phyloP scores from a whole-genome alignment of 2,113 vertebrate species.

The Trogon surrucura region DNA sequence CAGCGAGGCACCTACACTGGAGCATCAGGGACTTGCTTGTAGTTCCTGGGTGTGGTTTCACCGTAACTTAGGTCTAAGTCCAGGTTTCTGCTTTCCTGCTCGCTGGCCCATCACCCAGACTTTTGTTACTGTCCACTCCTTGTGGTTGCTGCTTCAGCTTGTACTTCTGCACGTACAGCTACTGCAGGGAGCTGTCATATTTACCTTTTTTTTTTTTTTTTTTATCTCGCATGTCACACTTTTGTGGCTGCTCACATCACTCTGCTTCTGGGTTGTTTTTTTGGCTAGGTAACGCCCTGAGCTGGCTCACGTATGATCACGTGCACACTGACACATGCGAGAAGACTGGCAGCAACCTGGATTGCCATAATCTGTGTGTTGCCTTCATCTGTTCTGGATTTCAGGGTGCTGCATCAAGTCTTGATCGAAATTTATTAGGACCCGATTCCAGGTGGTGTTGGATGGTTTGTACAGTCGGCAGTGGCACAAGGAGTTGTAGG shows the following conservation, averaged over 20 bases:
- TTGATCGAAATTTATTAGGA: background rate
- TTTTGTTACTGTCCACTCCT: background rate
- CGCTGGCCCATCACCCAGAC: rapidly evolving
- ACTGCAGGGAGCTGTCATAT: background rate
- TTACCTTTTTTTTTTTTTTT: background rate
- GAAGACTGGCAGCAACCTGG: background rate
- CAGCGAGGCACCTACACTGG: rapidly evolving
- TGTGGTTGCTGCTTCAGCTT: background rate
- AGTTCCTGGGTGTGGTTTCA: background rate
- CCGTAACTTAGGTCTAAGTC: background rate
- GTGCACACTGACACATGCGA: rapidly evolving
- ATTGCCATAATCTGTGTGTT: background rate
- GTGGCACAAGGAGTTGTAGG: background rate
- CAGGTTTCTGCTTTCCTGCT: background rate
- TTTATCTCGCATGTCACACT: background rate
- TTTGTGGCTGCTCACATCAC: background rate
- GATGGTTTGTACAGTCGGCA: background rate
- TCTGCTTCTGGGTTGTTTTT: background rate
- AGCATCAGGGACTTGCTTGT: background rate
- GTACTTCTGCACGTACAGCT: background rate
- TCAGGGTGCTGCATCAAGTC: rapidly evolving
- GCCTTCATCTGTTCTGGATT: background rate
- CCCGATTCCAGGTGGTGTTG: background rate
- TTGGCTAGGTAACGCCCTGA: background rate
- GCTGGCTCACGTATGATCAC: background rate